phyloP scores from a whole-genome alignment of 2,888 invertebrate species.

The Phania funesta region DNA sequence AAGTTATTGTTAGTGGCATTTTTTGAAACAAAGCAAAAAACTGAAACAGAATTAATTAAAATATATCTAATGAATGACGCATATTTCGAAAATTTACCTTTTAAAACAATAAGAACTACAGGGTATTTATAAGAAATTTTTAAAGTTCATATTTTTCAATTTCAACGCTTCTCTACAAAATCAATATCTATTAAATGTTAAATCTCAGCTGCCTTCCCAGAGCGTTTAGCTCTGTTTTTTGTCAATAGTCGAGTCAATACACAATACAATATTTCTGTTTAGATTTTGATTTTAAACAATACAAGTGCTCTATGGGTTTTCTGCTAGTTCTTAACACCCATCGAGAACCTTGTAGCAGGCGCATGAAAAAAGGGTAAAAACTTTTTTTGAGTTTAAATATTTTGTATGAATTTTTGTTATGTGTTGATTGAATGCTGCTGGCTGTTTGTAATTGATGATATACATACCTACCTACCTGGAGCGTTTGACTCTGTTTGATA shows the following conservation, averaged over 20 bases:
- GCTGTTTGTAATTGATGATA: constrained; percentile 43
- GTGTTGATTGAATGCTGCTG: constrained; percentile 28
- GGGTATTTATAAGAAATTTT: constrained; percentile 18
- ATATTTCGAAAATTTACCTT: constrained; percentile 1
- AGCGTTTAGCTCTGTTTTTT: constrained; percentile 21
- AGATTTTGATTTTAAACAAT: constrained; percentile 11
- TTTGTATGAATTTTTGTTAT: constrained; percentile 14
- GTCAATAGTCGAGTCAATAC: background rate
- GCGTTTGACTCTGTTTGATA: constrained; percentile 56
- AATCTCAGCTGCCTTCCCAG: constrained; percentile 39
- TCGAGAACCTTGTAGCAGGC: constrained; percentile 40
- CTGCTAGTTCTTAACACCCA: constrained; percentile 46
- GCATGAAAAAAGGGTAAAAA: constrained; percentile 58
- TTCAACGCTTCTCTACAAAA: constrained; percentile 4
- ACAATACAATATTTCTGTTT: background rate
- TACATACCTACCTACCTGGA: constrained; percentile 39
- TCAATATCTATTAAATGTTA: background rate
- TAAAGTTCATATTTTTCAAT: background rate
- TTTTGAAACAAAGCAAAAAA: background rate
- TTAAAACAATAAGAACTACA: constrained; percentile 6
- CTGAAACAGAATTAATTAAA: constrained; percentile 3
- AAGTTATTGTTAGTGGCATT: background rate
- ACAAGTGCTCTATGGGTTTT: constrained; percentile 49
- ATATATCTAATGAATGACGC: constrained; percentile 1
- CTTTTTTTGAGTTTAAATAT: constrained; percentile 25